Base-by-base conservation (phyloP, 2,797 vertebrate genomes). In the Spondyliosoma cantharus region DNA sequence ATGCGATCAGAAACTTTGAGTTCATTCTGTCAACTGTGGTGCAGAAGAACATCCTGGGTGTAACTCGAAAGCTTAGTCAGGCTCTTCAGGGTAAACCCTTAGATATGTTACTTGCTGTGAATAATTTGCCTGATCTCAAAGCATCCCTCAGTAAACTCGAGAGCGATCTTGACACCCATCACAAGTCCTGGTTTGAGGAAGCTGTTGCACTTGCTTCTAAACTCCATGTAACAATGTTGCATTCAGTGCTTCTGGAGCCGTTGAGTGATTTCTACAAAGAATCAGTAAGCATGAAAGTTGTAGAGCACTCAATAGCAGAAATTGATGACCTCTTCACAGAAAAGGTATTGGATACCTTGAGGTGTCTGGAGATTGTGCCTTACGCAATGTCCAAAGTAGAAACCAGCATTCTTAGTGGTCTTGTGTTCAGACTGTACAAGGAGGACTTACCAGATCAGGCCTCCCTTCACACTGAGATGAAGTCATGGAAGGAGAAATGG, bases 301-400 rank as follows among this genome's bases (percentile, higher is more conserved):
- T 96, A 12, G 93, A 95, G 80, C 93, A 95, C 88, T 91, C 91
- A 0, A 84, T 93, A 66, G 74, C 86, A 20, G 95, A 96, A 91
- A 81, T 95, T 2, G 83, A 91, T 0, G 93, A 94, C 78, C 92
- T 96, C 73, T 95, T 95, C 79, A 89, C 93, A 24, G 93, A 95
- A 24, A 92, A 91, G 74, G 92, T 94, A 29, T 77, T 94, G 75
- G 93, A 94, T 76, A 94, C 93, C 7, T 78, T 96, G 86, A 90
- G 82, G 88, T 96, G 95, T 93, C 90, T 96, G 93, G 94, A 95
- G 94, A 93, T 96, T 87, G 95, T 96, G 95, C 95, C 95, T 95
- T 96, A 95, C 50, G 95, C 95, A 90, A 93, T 96, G 93, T 95
- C 94, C 81, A 94, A 94, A 92, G 90, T 92, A 56, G 94, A 95